Conservation (phyloP, 2,113 vertebrate genomes). For the Pelmatolapia mariae region DNA sequence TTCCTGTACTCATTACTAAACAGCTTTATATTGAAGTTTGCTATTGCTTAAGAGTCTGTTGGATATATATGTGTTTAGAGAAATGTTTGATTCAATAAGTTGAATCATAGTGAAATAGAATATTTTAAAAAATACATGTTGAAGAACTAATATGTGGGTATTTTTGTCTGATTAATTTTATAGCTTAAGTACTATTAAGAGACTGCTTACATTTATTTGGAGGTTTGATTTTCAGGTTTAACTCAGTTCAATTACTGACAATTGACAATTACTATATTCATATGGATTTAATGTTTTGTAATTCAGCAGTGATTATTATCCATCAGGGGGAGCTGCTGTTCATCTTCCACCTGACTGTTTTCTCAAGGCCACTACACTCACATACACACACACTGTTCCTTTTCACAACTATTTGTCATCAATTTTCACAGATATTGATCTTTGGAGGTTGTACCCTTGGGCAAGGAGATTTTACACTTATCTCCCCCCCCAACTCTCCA, state of each 20-base stretch:
- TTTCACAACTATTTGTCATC: conserved; percentile 35
- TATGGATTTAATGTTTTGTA: neutral
- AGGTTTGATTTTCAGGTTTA: neutral
- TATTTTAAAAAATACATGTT: neutral
- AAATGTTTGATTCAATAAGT: neutral
- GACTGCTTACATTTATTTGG: neutral
- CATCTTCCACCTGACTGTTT: neutral
- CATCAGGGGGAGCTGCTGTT: conserved; percentile 37
- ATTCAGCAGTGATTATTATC: neutral
- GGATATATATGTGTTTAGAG: neutral
- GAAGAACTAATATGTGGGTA: neutral
- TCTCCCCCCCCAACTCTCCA: conserved; percentile 11
- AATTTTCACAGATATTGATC: conserved; percentile 66
- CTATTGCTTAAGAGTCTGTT: neutral
- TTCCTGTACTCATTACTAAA: neutral
- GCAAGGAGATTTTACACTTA: conserved; percentile 70
- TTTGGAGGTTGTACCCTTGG: conserved; percentile 57
- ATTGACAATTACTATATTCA: too few species aligned
- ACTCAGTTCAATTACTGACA: too few species aligned
- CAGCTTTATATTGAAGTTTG: neutral
- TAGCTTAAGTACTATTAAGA: neutral
- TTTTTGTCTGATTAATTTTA: neutral
- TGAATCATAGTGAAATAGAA: neutral
- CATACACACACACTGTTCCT: neutral
- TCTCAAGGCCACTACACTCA: neutral